Percentiles rank a stretch among this genome's conserved stretches.
phyloP scores from a whole-genome alignment of 2,888 invertebrate species.

The Nomada lathburiana region DNA sequence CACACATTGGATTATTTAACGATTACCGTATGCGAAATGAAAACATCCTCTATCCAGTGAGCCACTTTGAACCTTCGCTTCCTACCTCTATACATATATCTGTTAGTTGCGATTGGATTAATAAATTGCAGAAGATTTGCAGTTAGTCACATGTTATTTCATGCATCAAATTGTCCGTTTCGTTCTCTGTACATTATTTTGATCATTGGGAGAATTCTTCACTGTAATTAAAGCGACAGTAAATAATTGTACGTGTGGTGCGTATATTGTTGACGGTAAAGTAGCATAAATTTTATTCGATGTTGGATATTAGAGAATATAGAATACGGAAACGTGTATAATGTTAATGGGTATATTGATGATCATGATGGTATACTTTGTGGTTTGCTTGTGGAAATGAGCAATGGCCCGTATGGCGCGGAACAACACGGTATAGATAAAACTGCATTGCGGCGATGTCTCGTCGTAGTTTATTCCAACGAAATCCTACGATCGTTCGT shows the following conservation, averaged over 20 bases:
- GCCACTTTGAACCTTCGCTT: not conserved
- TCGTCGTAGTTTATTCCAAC: slow-evolving; percentile 3
- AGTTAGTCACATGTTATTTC: not conserved
- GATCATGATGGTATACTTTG: no score
- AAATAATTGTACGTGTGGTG: not conserved
- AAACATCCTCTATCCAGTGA: not conserved
- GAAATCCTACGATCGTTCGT: slow-evolving; percentile 33
- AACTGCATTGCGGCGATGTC: slow-evolving; percentile 64
- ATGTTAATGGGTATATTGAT: no score
- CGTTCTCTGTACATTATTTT: not conserved
- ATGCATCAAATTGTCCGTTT: not conserved
- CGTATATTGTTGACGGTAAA: not conserved
- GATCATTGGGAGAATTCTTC: not conserved
- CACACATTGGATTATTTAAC: not conserved
- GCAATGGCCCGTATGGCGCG: slow-evolving; percentile 45
- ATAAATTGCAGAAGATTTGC: not conserved
- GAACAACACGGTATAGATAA: slow-evolving; percentile 56
- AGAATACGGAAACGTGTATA: not conserved
- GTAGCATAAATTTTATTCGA: not conserved
- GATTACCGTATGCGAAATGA: not conserved
- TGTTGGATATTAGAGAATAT: no score
- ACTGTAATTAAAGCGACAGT: not conserved
- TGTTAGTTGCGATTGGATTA: not conserved
- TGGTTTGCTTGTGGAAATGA: slow-evolving; percentile 7
- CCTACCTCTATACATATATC: not conserved